phyloP scores from a whole-genome alignment of 2,113 vertebrate genomes.

The Thalassoma bifasciatum region DNA sequence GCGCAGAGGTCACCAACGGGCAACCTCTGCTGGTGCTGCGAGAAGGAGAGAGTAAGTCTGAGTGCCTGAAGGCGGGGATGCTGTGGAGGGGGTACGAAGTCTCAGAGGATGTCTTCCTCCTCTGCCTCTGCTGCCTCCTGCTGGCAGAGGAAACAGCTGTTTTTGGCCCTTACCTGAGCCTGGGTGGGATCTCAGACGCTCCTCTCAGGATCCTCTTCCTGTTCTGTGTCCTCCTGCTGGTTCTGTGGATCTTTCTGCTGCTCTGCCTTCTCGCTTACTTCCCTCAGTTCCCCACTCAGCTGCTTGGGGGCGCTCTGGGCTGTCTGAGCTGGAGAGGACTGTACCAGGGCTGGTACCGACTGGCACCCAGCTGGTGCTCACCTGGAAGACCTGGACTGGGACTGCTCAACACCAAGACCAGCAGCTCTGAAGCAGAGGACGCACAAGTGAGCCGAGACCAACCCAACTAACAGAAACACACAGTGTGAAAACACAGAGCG shows the following conservation, averaged over 20 bases:
- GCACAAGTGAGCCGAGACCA: conserved; percentile 1
- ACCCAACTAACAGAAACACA: neutral
- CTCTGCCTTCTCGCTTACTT: conserved; percentile 89
- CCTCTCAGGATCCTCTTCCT: conserved; percentile 90
- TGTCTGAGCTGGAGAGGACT: conserved; percentile 90
- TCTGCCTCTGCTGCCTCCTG: conserved; percentile 90
- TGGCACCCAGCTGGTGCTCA: conserved; percentile 85
- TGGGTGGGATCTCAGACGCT: conserved; percentile 82
- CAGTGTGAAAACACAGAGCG: no score
- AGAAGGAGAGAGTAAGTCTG: conserved; percentile 82
- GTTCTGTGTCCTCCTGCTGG: conserved; percentile 87
- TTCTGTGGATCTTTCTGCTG: conserved; percentile 89
- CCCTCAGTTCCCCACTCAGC: conserved; percentile 88
- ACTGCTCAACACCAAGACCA: conserved; percentile 81
- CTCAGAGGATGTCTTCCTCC: conserved; percentile 89
- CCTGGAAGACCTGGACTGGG: conserved; percentile 88
- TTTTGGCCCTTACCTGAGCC: conserved; percentile 88
- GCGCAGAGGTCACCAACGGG: conserved; percentile 17
- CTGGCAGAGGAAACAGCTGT: conserved; percentile 88
- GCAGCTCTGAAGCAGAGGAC: conserved; percentile 13
- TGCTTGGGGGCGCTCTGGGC: conserved; percentile 87
- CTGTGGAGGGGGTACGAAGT: conserved; percentile 89
- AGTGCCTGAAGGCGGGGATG: conserved; percentile 85
- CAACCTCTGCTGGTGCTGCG: conserved; percentile 83
- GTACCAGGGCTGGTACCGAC: conserved; percentile 90